Percentiles rank a stretch among this genome's conserved stretches.
phyloP scores from a whole-genome alignment of 2,113 vertebrate species.

The Cryptomyrus ogoouensis region DNA sequence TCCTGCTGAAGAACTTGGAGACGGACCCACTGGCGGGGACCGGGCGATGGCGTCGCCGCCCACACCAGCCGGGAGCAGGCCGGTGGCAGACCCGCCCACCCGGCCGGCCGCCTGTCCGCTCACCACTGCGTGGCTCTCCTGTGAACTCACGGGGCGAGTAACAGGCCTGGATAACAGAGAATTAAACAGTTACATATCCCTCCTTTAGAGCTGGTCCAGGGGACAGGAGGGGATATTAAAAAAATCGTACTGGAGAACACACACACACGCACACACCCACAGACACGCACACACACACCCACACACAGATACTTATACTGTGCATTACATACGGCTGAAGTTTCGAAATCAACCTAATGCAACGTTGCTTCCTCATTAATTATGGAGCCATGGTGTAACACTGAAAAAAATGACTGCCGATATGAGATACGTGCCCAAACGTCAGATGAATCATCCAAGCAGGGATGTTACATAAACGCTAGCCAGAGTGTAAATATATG shows the following conservation, averaged over 20 bases:
- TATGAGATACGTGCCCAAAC: background rate
- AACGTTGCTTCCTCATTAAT: background rate
- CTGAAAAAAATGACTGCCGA: background rate
- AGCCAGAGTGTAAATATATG: background rate
- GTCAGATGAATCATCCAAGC: background rate
- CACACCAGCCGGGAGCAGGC: background rate
- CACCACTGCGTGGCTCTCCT: background rate
- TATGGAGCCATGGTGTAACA: background rate
- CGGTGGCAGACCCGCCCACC: background rate
- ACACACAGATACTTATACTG: background rate
- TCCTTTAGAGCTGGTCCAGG: background rate
- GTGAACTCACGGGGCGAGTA: background rate
- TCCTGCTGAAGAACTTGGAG: constrained; percentile 14
- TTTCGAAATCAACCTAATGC: background rate
- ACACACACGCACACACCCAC: background rate
- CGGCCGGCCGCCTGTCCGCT: too few species aligned
- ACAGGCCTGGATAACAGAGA: background rate
- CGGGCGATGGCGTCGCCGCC: background rate
- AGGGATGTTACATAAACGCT: background rate
- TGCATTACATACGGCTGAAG: background rate
- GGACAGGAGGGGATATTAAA: background rate
- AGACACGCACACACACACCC: too few species aligned
- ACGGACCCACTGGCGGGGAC: background rate
- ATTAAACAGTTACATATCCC: background rate
- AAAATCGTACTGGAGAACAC: background rate